A percentile compares a stretch with the other conserved stretches of the same genome.
These are phyloP conservation scores for Saguinus imperator DNA, from an alignment of 2,113 vertebrate genomes.

Conservation along the genomic window DNA sequence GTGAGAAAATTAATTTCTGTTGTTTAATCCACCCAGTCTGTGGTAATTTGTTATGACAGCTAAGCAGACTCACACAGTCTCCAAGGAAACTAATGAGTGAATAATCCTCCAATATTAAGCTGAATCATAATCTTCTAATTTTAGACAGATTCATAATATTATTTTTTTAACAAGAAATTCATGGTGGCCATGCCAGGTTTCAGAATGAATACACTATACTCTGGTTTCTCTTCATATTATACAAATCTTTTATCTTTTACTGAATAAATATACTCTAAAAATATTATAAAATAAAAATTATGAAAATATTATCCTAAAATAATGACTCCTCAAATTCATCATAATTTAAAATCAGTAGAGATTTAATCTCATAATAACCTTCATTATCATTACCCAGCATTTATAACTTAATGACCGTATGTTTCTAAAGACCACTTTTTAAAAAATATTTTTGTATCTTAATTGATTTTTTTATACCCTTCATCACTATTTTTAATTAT, in stretches of 20 bases:
- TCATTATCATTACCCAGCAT: not conserved
- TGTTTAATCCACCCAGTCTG: not conserved
- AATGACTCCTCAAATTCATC: not conserved
- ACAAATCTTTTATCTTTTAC: no score
- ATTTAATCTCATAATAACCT: not conserved
- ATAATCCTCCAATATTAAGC: not conserved
- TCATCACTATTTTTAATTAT: not conserved
- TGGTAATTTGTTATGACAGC: not conserved
- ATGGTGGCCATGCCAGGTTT: not conserved
- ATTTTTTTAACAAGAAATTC: constrained; percentile 15
- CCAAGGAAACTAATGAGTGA: not conserved
- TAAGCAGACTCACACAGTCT: not conserved
- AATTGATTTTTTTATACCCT: not conserved
- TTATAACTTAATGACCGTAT: not conserved
- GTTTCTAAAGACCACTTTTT: not conserved
- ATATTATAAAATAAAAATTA: not conserved
- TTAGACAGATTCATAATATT: not conserved
- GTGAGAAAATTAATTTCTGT: not conserved
- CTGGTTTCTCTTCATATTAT: no score
- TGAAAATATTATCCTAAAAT: not conserved
- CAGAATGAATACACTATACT: not conserved
- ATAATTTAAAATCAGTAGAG: not conserved
- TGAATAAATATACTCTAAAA: not conserved
- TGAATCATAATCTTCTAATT: constrained; percentile 22
- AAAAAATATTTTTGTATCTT: not conserved